Base-by-base conservation (phyloP, 2,797 vertebrate genomes). In the Arctocebus calabarensis region DNA sequence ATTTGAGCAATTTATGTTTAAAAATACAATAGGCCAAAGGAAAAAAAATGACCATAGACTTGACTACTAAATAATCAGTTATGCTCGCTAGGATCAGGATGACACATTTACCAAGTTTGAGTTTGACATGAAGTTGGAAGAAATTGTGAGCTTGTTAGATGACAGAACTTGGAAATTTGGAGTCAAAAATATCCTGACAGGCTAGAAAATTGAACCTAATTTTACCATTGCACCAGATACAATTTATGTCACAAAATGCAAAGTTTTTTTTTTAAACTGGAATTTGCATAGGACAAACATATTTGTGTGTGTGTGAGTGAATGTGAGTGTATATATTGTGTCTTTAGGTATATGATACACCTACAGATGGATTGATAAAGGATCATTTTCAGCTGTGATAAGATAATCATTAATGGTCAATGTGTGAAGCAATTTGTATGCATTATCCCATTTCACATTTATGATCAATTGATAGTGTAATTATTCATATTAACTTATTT, bases 181-280 rank as follows among this genome's bases (percentile, higher is more conserved):
- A 95, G 59, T 89, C 62, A 95, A 84, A 96, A 85, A 94, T 34
- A 64, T 84, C 70, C 73, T 89, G 40, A 95, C 10, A 96, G 83
- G 55, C 9, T 92, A 62, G 29, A 88, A 95, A 71, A 84, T 88
- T 27, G 10, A 91, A 17, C 23, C 52, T 91, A 87, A 94, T 87
- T 83, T 95, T 34, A 86, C 52, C 17, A 78, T 77, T 96, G 94
- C 43, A 68, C 34, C 48, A 82, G 52, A 70, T 78, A 29, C 61
- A 93, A 62, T 62, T 87, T 89, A 91, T 86, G 48, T 73, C 32
- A 84, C 19, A 91, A 74, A 90, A 89, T 45, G 1, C 4, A 81
- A 81, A 84, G 3, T 43, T 87, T 4, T 20, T 92, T 88, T 16
- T 43, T 27, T 29, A 57, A 45, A 52, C n/a, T 34, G 7, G 13